Conservation (phyloP, 2,888 invertebrate species). For the Tubulanus polymorphus region DNA sequence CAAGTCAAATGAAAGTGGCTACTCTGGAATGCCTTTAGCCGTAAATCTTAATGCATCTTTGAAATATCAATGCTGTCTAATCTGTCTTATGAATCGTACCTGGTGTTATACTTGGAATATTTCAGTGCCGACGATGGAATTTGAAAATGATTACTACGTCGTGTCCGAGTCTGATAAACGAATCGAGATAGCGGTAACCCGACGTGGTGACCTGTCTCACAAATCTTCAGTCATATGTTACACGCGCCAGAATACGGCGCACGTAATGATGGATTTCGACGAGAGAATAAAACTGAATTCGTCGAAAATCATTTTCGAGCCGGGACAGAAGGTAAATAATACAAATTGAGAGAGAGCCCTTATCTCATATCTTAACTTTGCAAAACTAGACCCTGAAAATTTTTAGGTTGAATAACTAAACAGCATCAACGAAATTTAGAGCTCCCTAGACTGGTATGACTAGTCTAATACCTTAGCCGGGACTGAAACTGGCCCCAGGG, state of each 20-base stretch:
- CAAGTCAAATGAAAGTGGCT: too few species aligned
- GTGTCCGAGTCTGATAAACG: conserved; percentile 40
- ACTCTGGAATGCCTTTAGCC: background rate
- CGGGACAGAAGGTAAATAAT: conserved; percentile 41
- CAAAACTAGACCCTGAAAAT: too few species aligned
- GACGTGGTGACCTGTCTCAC: conserved; percentile 46
- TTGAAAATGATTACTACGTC: conserved; percentile 31
- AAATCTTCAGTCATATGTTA: conserved; percentile 50
- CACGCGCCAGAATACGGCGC: conserved; percentile 48
- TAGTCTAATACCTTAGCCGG: too few species aligned
- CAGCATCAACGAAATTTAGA: too few species aligned
- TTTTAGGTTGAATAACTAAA: too few species aligned
- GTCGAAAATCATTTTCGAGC: conserved; percentile 45
- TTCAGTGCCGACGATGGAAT: conserved; percentile 48
- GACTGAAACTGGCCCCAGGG: too few species aligned
- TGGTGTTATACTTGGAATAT: too few species aligned
- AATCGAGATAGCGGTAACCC: conserved; percentile 38
- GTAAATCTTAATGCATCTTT: background rate
- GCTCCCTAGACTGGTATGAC: too few species aligned
- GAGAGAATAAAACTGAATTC: conserved; percentile 40
- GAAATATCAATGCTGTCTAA: background rate
- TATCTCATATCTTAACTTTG: too few species aligned
- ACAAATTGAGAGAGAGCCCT: too few species aligned
- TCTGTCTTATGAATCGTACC: too few species aligned
- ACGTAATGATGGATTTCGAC: conserved; percentile 45